Base-by-base conservation (phyloP, 2,797 vertebrate species). In the Chelidonichthys spinosus region DNA sequence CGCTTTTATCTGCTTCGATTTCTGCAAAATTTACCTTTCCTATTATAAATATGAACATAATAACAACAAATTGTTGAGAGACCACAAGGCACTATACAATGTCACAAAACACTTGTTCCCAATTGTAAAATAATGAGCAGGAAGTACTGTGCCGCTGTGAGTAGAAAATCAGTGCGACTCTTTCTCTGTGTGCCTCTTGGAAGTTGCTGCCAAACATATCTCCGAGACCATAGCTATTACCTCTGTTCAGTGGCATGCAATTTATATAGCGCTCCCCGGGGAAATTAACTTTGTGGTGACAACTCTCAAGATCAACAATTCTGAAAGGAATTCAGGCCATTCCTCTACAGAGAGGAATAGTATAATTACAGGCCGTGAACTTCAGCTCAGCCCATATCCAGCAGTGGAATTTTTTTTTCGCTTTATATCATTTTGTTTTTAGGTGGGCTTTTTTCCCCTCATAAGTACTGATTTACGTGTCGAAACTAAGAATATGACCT, bases 251-350 rank as follows among this genome's bases (percentile, higher is more conserved):
- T 90, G 89, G 88, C 92, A 87, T 81, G 85, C 88, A 92, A 93
- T 94, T 93, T 93, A 90, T 91, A 90, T 81, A 76, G 79, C 2
- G 8, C 85, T 84, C 94, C 91, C 92, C 6, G 59, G 93, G 94
- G 94, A 94, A 94, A 94, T 94, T 94, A 94, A 92, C 89, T 89
- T 85, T 79, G 83, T 88, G 87, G 92, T 91, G 92, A 93, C 93
- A 93, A 92, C 92, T 93, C 92, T 93, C 88, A 92, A 92, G 90
- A 94, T 93, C 92, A 93, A 93, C 92, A 93, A 90, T 92, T 92
- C 90, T 86, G 87, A 91, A 83, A 90, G 90, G 80, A 92, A 92
- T 89, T 79, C 83, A 75, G 81, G 85, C 80, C 83, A 74, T 89
- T 90, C 71, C 87, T 89, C 85, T 62, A 61, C 65, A 85, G 72